These are phyloP conservation scores for Pachydiplax longipennis DNA, from an alignment of 2,888 invertebrate genomes.

Conservation along the genomic window DNA sequence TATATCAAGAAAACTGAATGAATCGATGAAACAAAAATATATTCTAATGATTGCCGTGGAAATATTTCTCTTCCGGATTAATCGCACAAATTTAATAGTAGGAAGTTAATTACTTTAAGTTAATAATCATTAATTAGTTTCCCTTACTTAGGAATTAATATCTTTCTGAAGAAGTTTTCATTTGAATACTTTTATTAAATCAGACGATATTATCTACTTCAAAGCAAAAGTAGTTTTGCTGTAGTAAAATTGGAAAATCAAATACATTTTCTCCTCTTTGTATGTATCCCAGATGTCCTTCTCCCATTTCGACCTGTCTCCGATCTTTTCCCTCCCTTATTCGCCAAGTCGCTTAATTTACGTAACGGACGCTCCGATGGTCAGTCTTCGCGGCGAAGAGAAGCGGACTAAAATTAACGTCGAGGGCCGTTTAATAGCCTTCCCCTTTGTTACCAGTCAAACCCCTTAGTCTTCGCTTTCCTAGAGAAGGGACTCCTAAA, in stretches of 20 bases:
- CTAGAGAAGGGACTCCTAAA: not conserved
- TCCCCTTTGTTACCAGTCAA: constrained; percentile 11
- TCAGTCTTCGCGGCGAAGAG: constrained; percentile 6
- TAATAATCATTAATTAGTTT: too few relatives aligned
- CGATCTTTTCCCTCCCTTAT: not conserved
- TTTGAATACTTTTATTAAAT: too few relatives aligned
- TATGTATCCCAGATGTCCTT: not conserved
- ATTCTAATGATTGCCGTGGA: too few relatives aligned
- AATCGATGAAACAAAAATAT: too few relatives aligned
- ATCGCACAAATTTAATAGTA: too few relatives aligned
- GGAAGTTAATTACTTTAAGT: too few relatives aligned
- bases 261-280: not conserved
- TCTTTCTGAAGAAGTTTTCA: too few relatives aligned
- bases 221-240: too few relatives aligned
- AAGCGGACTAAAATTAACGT: constrained; percentile 25
- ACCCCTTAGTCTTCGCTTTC: not conserved
- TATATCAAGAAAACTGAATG: too few relatives aligned
- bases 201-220: too few relatives aligned
- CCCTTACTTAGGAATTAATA: too few relatives aligned
- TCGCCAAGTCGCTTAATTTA: constrained; percentile 8
- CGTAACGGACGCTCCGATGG: constrained; percentile 35
- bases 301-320: not conserved
- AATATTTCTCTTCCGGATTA: too few relatives aligned
- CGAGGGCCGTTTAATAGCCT: constrained; percentile 39
- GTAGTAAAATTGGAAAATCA: not conserved